Evolutionary conservation across 2,113 vertebrate genomes (phyloP).

Genomic region (Etheostoma spectabile): DNA sequence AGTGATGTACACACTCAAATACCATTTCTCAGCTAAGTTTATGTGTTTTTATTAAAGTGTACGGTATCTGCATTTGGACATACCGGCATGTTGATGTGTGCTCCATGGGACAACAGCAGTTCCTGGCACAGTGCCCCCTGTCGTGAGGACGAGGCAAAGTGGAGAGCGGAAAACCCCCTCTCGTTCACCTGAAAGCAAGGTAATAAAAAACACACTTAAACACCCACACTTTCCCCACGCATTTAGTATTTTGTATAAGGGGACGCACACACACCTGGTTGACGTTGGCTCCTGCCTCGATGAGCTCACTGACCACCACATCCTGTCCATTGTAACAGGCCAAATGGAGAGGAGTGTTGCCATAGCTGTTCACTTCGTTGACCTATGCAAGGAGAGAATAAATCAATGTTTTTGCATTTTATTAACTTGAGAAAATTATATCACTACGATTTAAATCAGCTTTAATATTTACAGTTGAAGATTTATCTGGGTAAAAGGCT

Average conservation of each 20-base stretch:
- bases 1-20: not conserved
- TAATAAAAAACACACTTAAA: conserved; percentile 13
- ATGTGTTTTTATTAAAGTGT: not conserved
- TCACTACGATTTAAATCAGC: not conserved
- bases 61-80: conserved; percentile 38
- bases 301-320: conserved; percentile 95
- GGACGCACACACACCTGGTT: conserved; percentile 84
- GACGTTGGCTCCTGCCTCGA: conserved; percentile 93
- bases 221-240: not conserved
- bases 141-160: conserved; percentile 96
- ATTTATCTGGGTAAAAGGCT: not conserved
- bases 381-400: conserved; percentile 81
- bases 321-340: conserved; percentile 98
- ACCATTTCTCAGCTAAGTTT: not conserved
- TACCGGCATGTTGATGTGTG: conserved; percentile 96
- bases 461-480: not conserved
- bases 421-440: not conserved
- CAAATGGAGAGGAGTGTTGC: conserved; percentile 95
- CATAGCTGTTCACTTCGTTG: conserved; percentile 93
- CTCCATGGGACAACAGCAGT: conserved; percentile 92
- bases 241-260: not conserved
- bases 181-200: conserved; percentile 86
- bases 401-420: not conserved
- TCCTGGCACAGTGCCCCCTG: conserved; percentile 97
- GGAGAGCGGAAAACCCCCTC: conserved; percentile 94